phyloP scores from a whole-genome alignment of 2,888 invertebrate species.

The Azorinus chamasolen region DNA sequence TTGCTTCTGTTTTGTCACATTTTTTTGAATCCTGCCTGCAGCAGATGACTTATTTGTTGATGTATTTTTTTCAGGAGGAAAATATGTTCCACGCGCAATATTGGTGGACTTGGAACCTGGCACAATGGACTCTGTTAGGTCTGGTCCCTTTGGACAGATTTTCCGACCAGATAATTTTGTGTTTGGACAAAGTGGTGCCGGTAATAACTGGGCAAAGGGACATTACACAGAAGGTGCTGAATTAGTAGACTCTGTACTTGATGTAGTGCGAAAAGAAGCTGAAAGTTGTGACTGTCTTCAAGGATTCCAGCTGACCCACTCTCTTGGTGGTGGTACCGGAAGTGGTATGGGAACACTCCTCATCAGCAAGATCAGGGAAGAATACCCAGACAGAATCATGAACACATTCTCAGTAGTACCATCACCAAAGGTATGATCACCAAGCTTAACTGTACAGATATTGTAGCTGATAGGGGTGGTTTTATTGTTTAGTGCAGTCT shows the following conservation, averaged over 20 bases:
- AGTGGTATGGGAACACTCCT: conserved; percentile 96
- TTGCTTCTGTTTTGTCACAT: too few relatives aligned
- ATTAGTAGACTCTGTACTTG: conserved; percentile 83
- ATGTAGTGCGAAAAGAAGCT: conserved; percentile 83
- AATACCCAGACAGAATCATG: conserved; percentile 89
- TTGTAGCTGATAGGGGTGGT: too few relatives aligned
- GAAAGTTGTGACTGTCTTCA: conserved; percentile 84
- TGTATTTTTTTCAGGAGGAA: conserved; percentile 88
- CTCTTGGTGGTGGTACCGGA: conserved; percentile 95
- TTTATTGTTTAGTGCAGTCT: too few relatives aligned
- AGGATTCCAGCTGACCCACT: conserved; percentile 87
- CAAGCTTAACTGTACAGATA: too few relatives aligned
- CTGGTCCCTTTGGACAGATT: conserved; percentile 94
- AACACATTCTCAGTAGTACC: conserved; percentile 98
- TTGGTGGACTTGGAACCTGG: conserved; percentile 97
- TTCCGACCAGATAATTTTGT: conserved; percentile 95
- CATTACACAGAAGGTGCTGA: conserved; percentile 96
- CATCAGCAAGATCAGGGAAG: conserved; percentile 97
- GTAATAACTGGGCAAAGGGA: conserved; percentile 93
- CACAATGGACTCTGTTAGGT: conserved; percentile 98
- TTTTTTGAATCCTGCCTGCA: too few relatives aligned
- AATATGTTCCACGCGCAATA: conserved; percentile 97
- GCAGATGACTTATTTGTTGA: too few relatives aligned
- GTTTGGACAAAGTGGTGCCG: conserved; percentile 91
- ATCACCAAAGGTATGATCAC: conserved; percentile 93